Base-by-base conservation (phyloP, 2,888 invertebrate genomes). In the Nephrotoma appendiculata region DNA sequence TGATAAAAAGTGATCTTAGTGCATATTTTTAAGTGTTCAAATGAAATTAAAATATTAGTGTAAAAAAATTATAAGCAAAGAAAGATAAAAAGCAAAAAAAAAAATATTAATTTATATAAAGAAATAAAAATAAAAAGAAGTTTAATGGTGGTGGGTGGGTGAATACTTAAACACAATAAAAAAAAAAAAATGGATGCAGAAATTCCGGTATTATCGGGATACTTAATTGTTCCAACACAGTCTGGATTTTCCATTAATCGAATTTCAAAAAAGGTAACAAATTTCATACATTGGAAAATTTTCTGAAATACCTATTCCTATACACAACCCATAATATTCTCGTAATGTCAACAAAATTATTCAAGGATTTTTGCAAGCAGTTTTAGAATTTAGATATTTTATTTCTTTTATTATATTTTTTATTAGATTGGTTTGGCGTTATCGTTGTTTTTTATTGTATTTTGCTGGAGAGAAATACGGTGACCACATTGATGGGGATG, bases 121-220 rank as follows among this genome's bases (percentile, higher is more conserved):
- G 71, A 71, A 71, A 31, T 71, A 71, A 71, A 52, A 52, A 15
- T 15, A 31, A 71, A 71, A 71, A 71, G 71, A 71, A 71, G 7
- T 52, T 71, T 71, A 71, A 71, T 71, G 71, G 71, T 71, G 71
- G 71, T 71, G 71, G 71, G 71, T 71, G 71, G 86, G 41, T 85
- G 86, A 83, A 86, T 41, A 87, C 43, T 84, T 41, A 87, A 86
- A 87, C 11, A 71, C 71, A 71, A 71, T 71, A 71, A 71, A 31
- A 31, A 52, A 71, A 71, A 19, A 19, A 87, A 88, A 89, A 96
- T 96, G 96, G 95, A 95, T 91, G 93, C 93, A 90, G 95, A 96
- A 92, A 94, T 95, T 91, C 94, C 95, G 90, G 93, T 96, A 89
- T 93, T 95, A 90, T 94, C 94, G 91, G 97, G 97, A 90, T 94